These are phyloP conservation scores for Pipistrellus kuhlii DNA, from an alignment of 2,797 vertebrate species.

Conservation along the genomic window DNA sequence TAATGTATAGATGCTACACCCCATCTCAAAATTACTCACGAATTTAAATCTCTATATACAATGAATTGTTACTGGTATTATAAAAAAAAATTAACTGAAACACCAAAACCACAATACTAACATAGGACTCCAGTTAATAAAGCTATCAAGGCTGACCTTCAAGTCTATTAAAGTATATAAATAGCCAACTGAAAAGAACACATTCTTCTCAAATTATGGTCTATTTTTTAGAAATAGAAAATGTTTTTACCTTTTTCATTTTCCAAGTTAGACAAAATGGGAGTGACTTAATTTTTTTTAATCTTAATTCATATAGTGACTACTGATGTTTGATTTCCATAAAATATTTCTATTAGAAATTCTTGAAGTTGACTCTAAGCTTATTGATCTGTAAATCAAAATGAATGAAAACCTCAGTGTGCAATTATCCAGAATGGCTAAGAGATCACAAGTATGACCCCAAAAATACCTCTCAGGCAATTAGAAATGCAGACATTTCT, in stretches of 20 bases:
- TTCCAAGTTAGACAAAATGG: background rate
- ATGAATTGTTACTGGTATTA: background rate
- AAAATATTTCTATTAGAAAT: conserved; percentile 19
- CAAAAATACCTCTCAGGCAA: conserved; percentile 26
- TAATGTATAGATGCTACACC: background rate
- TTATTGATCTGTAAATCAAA: background rate
- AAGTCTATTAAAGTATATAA: background rate
- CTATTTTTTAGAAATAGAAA: background rate
- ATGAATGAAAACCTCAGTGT: background rate
- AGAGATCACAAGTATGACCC: background rate
- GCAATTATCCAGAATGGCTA: background rate
- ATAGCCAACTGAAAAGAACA: background rate
- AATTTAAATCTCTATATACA: conserved; percentile 33
- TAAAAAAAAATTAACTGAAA: conserved; percentile 42
- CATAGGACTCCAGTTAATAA: background rate
- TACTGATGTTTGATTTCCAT: background rate
- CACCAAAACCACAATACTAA: background rate
- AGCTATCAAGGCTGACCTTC: background rate
- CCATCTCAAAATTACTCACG: background rate
- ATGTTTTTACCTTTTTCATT: conserved; percentile 1
- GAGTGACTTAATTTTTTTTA: background rate
- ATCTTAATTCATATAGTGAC: background rate
- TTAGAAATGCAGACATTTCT: conserved; percentile 55
- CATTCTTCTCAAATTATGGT: background rate
- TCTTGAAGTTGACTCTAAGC: background rate